Percentiles rank a stretch among this genome's conserved stretches.
These are phyloP conservation scores for Silurus meridionalis DNA, from an alignment of 2,113 vertebrate genomes.

Conservation along the genomic window DNA sequence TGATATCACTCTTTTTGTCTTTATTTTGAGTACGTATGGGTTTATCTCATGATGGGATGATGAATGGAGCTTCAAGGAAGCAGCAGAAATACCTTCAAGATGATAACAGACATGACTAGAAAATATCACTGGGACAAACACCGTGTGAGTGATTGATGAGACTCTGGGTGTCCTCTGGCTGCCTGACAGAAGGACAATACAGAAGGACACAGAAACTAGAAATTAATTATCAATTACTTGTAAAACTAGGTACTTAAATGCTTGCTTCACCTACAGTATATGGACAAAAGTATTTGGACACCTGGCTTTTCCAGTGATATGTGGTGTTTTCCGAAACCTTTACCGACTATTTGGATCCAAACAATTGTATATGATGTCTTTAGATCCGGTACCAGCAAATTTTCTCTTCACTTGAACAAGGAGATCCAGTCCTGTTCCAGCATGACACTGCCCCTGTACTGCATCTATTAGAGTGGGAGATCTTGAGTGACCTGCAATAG, in stretches of 20 bases:
- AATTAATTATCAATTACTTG: neutral
- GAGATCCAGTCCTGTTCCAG: no score
- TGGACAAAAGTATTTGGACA: no score
- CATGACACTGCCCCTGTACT: no score
- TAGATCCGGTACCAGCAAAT: no score
- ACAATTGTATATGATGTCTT: no score
- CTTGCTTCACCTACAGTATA: no score
- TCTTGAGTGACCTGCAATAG: no score
- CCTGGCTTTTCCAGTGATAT: no score
- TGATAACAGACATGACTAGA: neutral
- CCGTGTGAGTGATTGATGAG: neutral
- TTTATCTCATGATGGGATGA: neutral
- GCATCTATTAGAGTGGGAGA: no score
- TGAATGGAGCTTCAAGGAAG: conserved; percentile 5
- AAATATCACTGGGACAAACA: neutral
- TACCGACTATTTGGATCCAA: no score
- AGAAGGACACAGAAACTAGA: neutral
- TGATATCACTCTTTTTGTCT: neutral
- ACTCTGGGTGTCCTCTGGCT: neutral
- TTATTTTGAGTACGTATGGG: neutral
- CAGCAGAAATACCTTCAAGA: neutral
- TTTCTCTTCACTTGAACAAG: no score
- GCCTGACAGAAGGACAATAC: neutral
- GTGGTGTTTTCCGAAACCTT: no score
- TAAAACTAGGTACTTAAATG: neutral